Base-by-base conservation (phyloP, 2,797 vertebrate genomes). In the Smutsia temminckii region DNA sequence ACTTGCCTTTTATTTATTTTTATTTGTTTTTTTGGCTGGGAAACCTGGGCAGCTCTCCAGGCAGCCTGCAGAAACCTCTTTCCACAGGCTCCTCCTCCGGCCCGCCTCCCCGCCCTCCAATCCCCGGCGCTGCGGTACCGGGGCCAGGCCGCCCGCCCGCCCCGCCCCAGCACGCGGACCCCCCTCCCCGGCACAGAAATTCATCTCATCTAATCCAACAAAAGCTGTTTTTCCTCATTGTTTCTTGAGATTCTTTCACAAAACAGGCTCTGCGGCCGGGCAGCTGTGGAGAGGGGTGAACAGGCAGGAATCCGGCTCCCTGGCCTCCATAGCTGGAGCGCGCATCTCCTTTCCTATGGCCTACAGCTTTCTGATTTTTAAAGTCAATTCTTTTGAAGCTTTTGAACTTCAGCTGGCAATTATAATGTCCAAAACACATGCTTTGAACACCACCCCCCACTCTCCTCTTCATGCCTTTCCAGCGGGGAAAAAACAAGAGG, bases 11-110 rank as follows among this genome's bases (percentile, higher is more conserved):
- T 98, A 91, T 92, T 95, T 96, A 97, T 98, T 98, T 95, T 97
- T 97, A 97, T 97, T 97, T 97, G 96, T 95, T 95, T 97, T 97
- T 97, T 94, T 97, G 96, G 97, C 97, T 98, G 97, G 97, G 95
- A 95, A 98, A 91, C 96, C 96, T 0, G 75, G 98, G 98, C 98
- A 98, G 89, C 89, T 87, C 96, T 98, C 97, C 98, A 98, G 97
- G 96, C 89, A 95, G 93, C 95, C 1, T 97, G 90, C 96, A 98
- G 96, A 97, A 97, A 81, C 66, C 64, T 77, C 95, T 94, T 87
- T 49, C 81, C 61, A 5, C 16, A 32, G 3, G 93, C 94, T 95
- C 96, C 96, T 93, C 96, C 95, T 77, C 64, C 64, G 55, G n/a
- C 88, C 85, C 12, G 2, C 63, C 68, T 34, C 63, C 71, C 42